A percentile compares a stretch with the other conserved stretches of the same genome.
phyloP scores from a whole-genome alignment of 92 coral and sea anemone genomes.

The Actinostola sp. region DNA sequence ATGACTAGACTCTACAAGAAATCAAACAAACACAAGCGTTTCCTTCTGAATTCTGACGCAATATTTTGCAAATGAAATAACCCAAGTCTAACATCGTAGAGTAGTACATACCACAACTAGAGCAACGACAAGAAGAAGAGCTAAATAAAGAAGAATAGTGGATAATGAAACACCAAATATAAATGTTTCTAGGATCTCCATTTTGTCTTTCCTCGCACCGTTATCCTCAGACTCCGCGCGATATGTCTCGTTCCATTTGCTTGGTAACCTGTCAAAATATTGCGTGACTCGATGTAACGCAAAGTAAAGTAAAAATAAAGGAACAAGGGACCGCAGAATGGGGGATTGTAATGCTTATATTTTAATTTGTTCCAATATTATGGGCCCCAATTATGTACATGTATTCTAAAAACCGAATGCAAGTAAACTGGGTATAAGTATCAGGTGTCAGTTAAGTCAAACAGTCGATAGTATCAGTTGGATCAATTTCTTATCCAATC shows the following conservation, averaged over 20 bases:
- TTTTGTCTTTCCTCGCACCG: neutral
- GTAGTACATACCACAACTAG: constrained; percentile 25
- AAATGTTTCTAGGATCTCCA: constrained; percentile 29
- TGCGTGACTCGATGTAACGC: constrained; percentile 9
- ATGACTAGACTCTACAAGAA: constrained; percentile 61
- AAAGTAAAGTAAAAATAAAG: neutral
- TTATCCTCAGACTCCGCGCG: neutral
- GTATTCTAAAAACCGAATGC: too few species aligned
- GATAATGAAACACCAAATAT: constrained; percentile 24
- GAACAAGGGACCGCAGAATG: too few species aligned
- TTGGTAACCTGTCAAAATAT: constrained; percentile 2
- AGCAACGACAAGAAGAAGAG: constrained; percentile 10
- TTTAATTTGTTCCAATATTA: too few species aligned
- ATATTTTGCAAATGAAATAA: neutral
- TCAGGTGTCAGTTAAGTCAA: too few species aligned
- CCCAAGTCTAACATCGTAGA: neutral
- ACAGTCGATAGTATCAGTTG: too few species aligned
- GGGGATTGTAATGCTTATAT: too few species aligned
- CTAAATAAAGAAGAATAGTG: constrained; percentile 8
- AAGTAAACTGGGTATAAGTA: too few species aligned
- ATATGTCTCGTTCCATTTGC: neutral
- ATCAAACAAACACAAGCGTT: neutral
- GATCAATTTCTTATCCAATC: neutral
- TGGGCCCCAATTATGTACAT: too few species aligned
- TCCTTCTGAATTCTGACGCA: neutral